These are phyloP conservation scores for Ochotona princeps DNA, from an alignment of 2,113 vertebrate species.

Conservation along the genomic window DNA sequence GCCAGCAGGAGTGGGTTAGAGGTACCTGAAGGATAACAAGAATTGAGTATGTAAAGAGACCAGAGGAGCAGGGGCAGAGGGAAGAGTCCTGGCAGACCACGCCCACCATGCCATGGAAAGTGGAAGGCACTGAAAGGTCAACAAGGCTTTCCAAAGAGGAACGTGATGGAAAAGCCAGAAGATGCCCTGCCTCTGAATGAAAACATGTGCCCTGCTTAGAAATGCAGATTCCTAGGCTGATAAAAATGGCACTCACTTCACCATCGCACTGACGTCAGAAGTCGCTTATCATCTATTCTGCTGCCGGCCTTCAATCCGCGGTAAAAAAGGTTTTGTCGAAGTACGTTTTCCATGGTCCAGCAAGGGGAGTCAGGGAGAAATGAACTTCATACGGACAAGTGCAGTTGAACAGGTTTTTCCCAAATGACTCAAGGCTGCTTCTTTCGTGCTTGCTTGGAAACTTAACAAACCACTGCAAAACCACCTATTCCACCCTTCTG, in stretches of 20 bases:
- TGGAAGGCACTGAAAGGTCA: neutral
- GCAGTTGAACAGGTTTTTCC: conserved; percentile 31
- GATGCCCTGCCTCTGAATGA: neutral
- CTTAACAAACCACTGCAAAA: conserved; percentile 5
- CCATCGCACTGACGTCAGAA: neutral
- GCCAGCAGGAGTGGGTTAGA: neutral
- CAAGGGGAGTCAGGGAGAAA: neutral
- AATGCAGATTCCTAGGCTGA: neutral
- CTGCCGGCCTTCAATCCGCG: neutral
- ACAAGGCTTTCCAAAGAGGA: neutral
- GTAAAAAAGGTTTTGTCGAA: neutral
- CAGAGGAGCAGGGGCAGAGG: fast-evolving
- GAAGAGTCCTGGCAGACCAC: neutral
- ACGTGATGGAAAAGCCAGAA: neutral
- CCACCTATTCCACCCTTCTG: neutral
- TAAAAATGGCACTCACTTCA: neutral
- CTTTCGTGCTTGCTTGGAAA: conserved; percentile 12
- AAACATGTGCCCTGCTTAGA: neutral
- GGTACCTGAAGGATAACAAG: too few species aligned
- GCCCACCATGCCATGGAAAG: fast-evolving
- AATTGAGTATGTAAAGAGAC: neutral
- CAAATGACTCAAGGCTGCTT: conserved; percentile 41
- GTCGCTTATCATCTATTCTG: neutral
- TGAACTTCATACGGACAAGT: conserved; percentile 6
- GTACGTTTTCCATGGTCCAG: too few species aligned